Evolutionary conservation across 2,113 vertebrate genomes (phyloP).

Genomic region (Podarcis cretensis): DNA sequence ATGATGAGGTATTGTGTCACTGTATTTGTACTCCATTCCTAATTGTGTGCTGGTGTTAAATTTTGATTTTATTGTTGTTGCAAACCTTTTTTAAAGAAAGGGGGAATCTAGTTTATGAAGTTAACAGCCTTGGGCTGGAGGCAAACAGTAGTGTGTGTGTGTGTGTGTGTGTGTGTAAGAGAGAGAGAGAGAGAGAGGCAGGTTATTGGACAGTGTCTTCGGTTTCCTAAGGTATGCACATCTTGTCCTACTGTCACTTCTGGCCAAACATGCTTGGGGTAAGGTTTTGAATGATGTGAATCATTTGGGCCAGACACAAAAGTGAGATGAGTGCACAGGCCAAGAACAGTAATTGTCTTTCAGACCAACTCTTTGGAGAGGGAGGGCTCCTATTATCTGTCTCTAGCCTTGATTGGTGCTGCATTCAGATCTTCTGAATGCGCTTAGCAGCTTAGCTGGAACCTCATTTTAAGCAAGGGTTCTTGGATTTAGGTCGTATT

Average conservation of each 20-base stretch:
- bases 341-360: background rate
- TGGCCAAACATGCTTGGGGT: background rate
- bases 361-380: background rate
- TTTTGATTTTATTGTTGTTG: background rate
- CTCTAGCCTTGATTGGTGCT: background rate
- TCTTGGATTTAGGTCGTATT: background rate
- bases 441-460: constrained; percentile 24
- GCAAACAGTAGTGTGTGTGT: background rate
- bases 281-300: background rate
- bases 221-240: background rate
- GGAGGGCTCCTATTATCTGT: background rate
- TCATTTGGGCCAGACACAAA: background rate
- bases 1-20: background rate
- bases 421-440: constrained; percentile 9
- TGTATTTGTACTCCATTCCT: constrained; percentile 49
- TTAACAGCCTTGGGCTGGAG: background rate
- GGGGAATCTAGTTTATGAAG: background rate
- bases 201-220: background rate
- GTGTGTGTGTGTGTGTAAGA: too few species aligned
- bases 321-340: background rate
- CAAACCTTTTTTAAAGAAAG: background rate
- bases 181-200: background rate
- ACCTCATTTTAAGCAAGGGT: constrained; percentile 2
- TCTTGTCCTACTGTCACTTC: background rate
- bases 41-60: constrained; percentile 35